phyloP scores from a whole-genome alignment of 2,797 vertebrate genomes.

The Rhinogobio ventralis region DNA sequence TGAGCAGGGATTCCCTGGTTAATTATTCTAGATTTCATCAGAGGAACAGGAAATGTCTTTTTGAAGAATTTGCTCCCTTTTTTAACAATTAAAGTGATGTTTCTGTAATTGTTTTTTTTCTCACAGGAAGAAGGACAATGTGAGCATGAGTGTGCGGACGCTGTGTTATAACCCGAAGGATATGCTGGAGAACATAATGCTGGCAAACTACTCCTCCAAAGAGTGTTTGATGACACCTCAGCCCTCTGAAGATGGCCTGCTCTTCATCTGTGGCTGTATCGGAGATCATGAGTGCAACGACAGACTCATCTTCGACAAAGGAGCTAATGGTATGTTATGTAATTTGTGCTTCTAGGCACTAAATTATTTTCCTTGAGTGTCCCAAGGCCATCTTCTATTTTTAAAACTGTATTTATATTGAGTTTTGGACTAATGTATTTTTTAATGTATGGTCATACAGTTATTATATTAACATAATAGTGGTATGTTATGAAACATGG shows the following conservation, averaged over 20 bases:
- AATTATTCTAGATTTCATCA: conserved; percentile 34
- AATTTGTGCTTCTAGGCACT: too few species aligned
- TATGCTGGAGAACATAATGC: conserved; percentile 83
- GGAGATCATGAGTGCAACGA: conserved; percentile 89
- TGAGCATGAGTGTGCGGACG: conserved; percentile 83
- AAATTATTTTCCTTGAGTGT: too few species aligned
- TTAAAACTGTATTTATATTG: too few species aligned
- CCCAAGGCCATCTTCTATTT: too few species aligned
- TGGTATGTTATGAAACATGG: conserved; percentile 68
- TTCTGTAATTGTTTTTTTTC: conserved; percentile 14
- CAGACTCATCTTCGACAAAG: conserved; percentile 86
- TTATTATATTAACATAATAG: conserved; percentile 55
- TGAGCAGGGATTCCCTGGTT: conserved; percentile 52
- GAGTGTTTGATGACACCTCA: conserved; percentile 84
- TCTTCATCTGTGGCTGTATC: conserved; percentile 85
- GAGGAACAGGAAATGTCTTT: conserved; percentile 16
- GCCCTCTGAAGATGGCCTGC: conserved; percentile 70
- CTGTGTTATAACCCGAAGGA: conserved; percentile 84
- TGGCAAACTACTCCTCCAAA: conserved; percentile 82
- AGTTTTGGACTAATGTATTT: too few species aligned
- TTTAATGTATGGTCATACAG: too few species aligned
- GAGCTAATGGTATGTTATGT: conserved; percentile 77
- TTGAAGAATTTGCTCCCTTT: background rate
- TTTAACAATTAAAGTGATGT: background rate
- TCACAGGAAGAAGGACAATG: conserved; percentile 85